Conservation (phyloP, 1,140 invertebrate genomes). For the Vanessa tameamea region DNA sequence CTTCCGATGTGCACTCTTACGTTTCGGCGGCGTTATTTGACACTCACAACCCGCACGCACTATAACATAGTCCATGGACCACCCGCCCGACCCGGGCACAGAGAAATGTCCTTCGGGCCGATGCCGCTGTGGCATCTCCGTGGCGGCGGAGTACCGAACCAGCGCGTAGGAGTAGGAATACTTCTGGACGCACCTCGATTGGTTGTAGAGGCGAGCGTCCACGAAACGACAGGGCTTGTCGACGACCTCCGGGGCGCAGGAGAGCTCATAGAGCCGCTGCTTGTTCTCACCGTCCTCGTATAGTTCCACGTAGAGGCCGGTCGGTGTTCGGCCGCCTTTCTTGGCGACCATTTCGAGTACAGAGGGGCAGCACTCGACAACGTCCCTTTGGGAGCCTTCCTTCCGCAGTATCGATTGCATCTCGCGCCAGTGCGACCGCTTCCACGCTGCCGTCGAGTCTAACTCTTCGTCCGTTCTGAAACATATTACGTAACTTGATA, state of each 20-base stretch:
- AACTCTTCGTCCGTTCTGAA: slow-evolving; percentile 70
- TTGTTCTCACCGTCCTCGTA: slow-evolving; percentile 85
- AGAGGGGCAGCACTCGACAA: slow-evolving; percentile 91
- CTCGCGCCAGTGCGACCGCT: slow-evolving; percentile 79
- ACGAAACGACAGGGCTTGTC: slow-evolving; percentile 89
- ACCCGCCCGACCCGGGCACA: slow-evolving; percentile 80
- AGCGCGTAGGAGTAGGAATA: slow-evolving; percentile 93
- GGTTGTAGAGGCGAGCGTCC: slow-evolving; percentile 84
- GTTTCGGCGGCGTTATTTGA: slow-evolving; percentile 81
- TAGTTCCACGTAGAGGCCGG: slow-evolving; percentile 87
- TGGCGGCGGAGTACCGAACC: slow-evolving; percentile 81
- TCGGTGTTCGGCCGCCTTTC: slow-evolving; percentile 86
- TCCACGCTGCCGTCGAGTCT: slow-evolving; percentile 67
- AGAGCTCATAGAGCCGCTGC: slow-evolving; percentile 89
- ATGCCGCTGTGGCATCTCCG: slow-evolving; percentile 74
- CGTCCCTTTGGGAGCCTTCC: slow-evolving; percentile 81
- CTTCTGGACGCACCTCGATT: slow-evolving; percentile 90
- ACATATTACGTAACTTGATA: slow-evolving; percentile 6
- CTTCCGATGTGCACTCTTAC: slow-evolving; percentile 56
- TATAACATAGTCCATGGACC: slow-evolving; percentile 90
- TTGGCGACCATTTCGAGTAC: slow-evolving; percentile 89
- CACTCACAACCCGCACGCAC: slow-evolving; percentile 92
- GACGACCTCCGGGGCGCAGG: slow-evolving; percentile 86
- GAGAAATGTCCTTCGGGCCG: slow-evolving; percentile 80
- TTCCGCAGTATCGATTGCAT: slow-evolving; percentile 83